Conservation (phyloP, 2,113 vertebrate genomes). For the Ictalurus punctatus region DNA sequence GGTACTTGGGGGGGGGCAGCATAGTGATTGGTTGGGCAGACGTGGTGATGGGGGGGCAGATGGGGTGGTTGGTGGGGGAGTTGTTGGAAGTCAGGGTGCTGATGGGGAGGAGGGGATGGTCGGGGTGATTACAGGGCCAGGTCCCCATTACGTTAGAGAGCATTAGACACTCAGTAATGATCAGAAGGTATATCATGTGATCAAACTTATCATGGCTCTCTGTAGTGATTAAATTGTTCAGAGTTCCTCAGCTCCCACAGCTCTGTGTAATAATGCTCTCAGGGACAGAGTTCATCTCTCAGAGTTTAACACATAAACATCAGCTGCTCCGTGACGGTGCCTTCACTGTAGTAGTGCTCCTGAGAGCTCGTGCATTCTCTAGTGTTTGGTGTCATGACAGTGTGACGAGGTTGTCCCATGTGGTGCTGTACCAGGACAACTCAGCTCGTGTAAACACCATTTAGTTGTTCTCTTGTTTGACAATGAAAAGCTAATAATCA, state of each 20-base stretch:
- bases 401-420: neutral
- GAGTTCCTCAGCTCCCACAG: slow-evolving; percentile 19
- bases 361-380: neutral
- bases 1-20: neutral
- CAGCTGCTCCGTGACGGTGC: slow-evolving; percentile 38
- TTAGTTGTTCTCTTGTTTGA: neutral
- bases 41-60: neutral
- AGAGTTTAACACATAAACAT: slow-evolving; percentile 44
- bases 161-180: neutral
- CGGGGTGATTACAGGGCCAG: neutral
- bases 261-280: slow-evolving; percentile 29
- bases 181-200: neutral
- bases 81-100: neutral
- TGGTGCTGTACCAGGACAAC: slow-evolving; percentile 5
- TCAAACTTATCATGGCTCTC: neutral
- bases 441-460: neutral
- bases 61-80: neutral
- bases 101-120: neutral
- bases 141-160: neutral
- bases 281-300: slow-evolving; percentile 29
- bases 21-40: too few relatives aligned
- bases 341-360: slow-evolving; percentile 18
- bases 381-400: neutral
- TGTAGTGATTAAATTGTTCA: neutral
- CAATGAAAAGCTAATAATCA: neutral